A percentile compares a stretch with the other conserved stretches of the same genome.
Evolutionary conservation across 2,113 vertebrate species (phyloP).

Genomic region (Ctenodactylus gundi): DNA sequence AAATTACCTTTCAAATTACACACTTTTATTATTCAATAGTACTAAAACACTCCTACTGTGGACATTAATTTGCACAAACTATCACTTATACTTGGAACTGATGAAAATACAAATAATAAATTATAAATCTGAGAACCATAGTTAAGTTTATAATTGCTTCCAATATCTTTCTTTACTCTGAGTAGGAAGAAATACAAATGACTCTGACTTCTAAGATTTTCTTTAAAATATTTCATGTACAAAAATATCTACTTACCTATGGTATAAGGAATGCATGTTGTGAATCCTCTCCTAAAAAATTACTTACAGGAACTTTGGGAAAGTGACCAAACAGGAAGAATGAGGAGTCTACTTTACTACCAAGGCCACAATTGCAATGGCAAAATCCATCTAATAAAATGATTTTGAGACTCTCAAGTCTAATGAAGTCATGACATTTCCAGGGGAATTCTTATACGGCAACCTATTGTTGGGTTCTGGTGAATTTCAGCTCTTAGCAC

Average conservation of each 20-base stretch:
- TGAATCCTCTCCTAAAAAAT: not conserved
- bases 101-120: conserved; percentile 68
- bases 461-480: not conserved
- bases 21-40: conserved; percentile 60
- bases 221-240: not conserved
- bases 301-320: not conserved
- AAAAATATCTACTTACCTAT: not conserved
- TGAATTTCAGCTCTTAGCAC: not conserved
- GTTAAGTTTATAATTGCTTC: conserved; percentile 53
- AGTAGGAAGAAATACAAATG: not conserved
- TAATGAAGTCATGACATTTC: not conserved
- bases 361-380: not conserved
- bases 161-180: not conserved
- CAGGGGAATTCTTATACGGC: not conserved
- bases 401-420: not conserved
- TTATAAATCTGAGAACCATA: conserved; percentile 31
- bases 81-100: conserved; percentile 31
- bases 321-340: not conserved
- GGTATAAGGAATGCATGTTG: not conserved
- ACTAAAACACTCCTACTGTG: conserved; percentile 42
- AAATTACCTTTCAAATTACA: conserved; percentile 67
- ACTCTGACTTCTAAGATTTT: not conserved
- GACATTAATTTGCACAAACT: conserved; percentile 62
- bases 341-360: not conserved
- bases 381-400: not conserved